Base-by-base conservation (phyloP, 2,888 invertebrate species). In the Synergus gifuensis region DNA sequence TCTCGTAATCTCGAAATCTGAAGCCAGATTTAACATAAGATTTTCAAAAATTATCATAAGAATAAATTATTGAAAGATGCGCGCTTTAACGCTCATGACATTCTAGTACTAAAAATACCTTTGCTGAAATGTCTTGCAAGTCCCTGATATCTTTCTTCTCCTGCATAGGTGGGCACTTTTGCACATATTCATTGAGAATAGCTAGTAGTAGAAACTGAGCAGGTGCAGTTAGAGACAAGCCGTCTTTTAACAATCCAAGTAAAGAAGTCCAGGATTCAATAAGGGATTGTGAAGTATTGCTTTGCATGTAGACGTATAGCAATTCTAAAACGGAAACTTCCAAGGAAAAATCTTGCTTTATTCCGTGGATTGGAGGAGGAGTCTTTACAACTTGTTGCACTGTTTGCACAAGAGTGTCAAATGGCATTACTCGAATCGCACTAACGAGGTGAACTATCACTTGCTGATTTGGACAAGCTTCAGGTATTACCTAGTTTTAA, bases 301-400 rank as follows among this genome's bases (percentile, higher is more conserved):
- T 95, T 84, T 94, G 93, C 95, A 95, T 95, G 84, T 95, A 95
- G 88, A 94, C 93, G 89, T 96, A 96, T 90, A 98, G 96, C 83
- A 98, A 93, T 93, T 98, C 97, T 82, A 98, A 92, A 80, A 97
- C 94, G 76, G 96, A 96, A 28, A 97, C 97, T 91, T 97, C 97
- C 82, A 97, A 93, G 77, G 93, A 94, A 83, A 94, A 93, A 83
- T 94, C 94, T 60, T 93, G 91, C 86, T 94, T 94, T 8, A 95
- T 93, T 62, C 95, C 95, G 44, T 93, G 93, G 76, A 93, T 94
- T 4, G 93, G 93, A 1, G 95, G 95, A 18, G 97, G 96, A 82
- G 96, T 95, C 90, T 96, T 96, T 46, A 98, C 95, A 81, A 97
- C 96, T 89, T 96, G 96, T 88, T 96, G 95, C 28, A 97, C 95